Conservation (phyloP, 2,888 invertebrate genomes). For the Eristalis pertinax region DNA sequence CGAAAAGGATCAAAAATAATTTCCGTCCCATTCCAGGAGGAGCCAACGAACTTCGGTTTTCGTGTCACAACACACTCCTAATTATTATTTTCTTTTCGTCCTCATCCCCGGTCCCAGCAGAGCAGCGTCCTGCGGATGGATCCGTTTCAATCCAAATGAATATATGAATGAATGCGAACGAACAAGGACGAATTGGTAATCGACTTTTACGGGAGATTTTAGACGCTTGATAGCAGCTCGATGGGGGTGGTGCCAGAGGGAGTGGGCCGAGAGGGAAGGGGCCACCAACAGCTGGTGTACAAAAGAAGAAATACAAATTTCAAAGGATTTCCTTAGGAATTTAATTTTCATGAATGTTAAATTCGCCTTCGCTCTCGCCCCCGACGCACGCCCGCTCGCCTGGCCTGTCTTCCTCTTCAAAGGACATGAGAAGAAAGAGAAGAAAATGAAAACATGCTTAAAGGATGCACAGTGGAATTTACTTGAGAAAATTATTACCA, state of each 20-base stretch:
- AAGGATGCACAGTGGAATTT: conserved; percentile 25
- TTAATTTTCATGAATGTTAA: conserved; percentile 48
- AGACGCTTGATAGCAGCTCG: neutral
- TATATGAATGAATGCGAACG: conserved; percentile 5
- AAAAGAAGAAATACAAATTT: conserved; percentile 14
- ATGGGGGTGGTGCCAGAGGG: neutral
- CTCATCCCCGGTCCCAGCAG: neutral
- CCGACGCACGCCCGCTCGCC: neutral
- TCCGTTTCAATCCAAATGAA: conserved; percentile 1
- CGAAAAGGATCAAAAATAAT: conserved; percentile 4
- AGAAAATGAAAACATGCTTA: conserved; percentile 2
- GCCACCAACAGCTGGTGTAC: conserved; percentile 12
- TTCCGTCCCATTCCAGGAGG: conserved; percentile 1
- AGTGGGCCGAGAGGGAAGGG: neutral
- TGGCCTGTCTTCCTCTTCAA: neutral
- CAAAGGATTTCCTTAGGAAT: conserved; percentile 44
- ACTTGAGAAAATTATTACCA: conserved; percentile 31
- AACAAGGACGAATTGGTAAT: conserved; percentile 40
- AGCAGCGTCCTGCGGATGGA: too few relatives aligned
- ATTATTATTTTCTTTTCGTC: conserved; percentile 12
- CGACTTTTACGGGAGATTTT: conserved; percentile 18
- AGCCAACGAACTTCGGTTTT: conserved; percentile 4
- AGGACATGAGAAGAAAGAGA: neutral
- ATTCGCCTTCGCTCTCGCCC: neutral
- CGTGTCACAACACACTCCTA: conserved; percentile 23